Evolutionary conservation across 2,797 vertebrate species (phyloP).

Genomic region (Etheostoma nigrum): DNA sequence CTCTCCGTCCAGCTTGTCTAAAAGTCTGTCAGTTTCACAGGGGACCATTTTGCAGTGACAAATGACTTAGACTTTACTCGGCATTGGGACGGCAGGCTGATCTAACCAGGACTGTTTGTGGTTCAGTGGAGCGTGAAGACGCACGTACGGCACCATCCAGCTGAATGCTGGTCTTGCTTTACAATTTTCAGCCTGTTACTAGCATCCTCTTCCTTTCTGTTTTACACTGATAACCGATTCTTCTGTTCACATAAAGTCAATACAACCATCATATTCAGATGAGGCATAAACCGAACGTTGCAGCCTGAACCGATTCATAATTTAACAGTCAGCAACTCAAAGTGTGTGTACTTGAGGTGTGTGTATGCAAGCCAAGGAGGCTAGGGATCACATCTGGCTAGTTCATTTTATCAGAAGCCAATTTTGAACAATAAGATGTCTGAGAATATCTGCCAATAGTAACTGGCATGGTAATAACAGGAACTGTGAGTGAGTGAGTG

Average conservation of each 20-base stretch:
- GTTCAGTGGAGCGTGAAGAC: constrained; percentile 24
- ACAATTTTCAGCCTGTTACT: constrained; percentile 8
- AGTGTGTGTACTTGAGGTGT: constrained; percentile 21
- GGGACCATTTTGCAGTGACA: constrained; percentile 51
- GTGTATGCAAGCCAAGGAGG: neutral
- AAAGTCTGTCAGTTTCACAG: constrained; percentile 28
- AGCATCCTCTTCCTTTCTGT: constrained; percentile 18
- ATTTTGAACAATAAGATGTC: constrained; percentile 48
- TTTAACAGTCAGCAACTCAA: constrained; percentile 6
- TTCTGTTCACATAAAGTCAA: neutral
- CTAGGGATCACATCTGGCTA: constrained; percentile 51
- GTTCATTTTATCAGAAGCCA: constrained; percentile 58
- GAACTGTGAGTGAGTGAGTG: constrained; percentile 23
- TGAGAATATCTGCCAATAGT: constrained; percentile 56
- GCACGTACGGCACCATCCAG: neutral
- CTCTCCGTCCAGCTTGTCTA: constrained; percentile 15
- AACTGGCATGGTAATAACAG: constrained; percentile 43
- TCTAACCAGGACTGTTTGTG: constrained; percentile 21
- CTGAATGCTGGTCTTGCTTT: constrained; percentile 23
- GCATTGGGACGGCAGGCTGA: constrained; percentile 21
- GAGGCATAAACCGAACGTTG: constrained; percentile 1
- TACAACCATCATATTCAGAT: neutral
- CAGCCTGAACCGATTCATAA: constrained; percentile 12
- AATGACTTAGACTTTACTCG: constrained; percentile 43
- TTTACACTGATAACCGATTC: constrained; percentile 29